Conservation (phyloP, 2,113 vertebrate genomes). For the Clarias gariepinus region DNA sequence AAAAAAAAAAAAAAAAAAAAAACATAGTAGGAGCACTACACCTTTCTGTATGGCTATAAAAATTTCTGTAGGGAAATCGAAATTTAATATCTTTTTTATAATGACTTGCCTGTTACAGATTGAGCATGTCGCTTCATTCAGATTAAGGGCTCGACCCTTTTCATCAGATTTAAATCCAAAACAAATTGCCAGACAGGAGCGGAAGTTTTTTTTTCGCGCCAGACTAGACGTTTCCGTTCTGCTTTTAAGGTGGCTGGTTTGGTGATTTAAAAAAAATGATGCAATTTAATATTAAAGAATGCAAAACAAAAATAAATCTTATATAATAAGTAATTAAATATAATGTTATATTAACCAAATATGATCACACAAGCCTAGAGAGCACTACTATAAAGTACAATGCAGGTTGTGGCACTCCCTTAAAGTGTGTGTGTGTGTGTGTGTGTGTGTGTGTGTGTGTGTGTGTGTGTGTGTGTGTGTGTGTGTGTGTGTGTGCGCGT, state of each 20-base stretch:
- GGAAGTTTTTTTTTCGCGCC: neutral
- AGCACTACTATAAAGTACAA: neutral
- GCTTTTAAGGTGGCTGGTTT: neutral
- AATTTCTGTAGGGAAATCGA: neutral
- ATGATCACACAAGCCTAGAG: neutral
- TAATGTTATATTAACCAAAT: neutral
- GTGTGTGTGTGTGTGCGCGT: slow-evolving; percentile 50
- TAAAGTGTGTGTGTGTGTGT: neutral
- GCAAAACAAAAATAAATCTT: neutral
- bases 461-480: slow-evolving; percentile 25
- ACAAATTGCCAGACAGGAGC: neutral
- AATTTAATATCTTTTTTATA: neutral
- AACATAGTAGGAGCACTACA: neutral
- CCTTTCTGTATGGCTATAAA: neutral
- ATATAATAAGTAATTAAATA: neutral
- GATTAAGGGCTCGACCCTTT: neutral
- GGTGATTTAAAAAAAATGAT: neutral
- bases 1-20: neutral
- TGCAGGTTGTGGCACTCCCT: neutral
- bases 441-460: slow-evolving; percentile 5
- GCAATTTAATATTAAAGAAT: neutral
- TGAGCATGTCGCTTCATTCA: neutral
- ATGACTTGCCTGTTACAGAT: neutral
- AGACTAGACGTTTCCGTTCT: neutral
- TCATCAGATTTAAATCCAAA: neutral